Conservation (phyloP, 1,140 invertebrate species). For the Pseudomyrmex sp. region DNA sequence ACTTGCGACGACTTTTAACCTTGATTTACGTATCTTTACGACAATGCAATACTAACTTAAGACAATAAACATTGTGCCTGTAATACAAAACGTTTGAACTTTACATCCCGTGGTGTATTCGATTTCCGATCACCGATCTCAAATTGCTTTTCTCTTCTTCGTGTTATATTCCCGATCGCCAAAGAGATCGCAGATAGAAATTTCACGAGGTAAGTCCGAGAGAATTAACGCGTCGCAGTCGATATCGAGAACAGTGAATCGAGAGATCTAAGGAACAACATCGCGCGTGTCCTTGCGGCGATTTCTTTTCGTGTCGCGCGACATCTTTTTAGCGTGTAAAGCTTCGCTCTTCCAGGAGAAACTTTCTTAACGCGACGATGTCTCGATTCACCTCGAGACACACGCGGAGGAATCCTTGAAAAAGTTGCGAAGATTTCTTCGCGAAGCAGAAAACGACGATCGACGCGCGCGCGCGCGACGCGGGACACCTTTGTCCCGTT, state of each 20-base stretch:
- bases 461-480: background rate
- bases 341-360: slow-evolving; percentile 4
- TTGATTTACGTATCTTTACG: too few relatives aligned
- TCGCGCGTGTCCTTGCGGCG: slow-evolving; percentile 21
- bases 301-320: background rate
- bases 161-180: background rate
- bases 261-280: slow-evolving; percentile 33
- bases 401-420: slow-evolving; percentile 37
- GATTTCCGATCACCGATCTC: background rate
- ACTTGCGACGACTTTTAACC: background rate
- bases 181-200: background rate
- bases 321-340: slow-evolving; percentile 34
- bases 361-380: slow-evolving; percentile 16
- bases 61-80: background rate
- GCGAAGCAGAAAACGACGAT: slow-evolving; percentile 22
- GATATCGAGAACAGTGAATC: slow-evolving; percentile 42
- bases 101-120: too few relatives aligned
- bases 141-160: background rate
- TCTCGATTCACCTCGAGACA: too few relatives aligned
- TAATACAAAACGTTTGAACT: too few relatives aligned
- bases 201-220: slow-evolving; percentile 3
- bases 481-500: slow-evolving; percentile 2
- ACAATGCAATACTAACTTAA: too few relatives aligned
- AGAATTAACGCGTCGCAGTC: slow-evolving; percentile 5
- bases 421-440: slow-evolving; percentile 47